Conservation (phyloP, 2,888 invertebrate species). For the Brenthis daphne region DNA sequence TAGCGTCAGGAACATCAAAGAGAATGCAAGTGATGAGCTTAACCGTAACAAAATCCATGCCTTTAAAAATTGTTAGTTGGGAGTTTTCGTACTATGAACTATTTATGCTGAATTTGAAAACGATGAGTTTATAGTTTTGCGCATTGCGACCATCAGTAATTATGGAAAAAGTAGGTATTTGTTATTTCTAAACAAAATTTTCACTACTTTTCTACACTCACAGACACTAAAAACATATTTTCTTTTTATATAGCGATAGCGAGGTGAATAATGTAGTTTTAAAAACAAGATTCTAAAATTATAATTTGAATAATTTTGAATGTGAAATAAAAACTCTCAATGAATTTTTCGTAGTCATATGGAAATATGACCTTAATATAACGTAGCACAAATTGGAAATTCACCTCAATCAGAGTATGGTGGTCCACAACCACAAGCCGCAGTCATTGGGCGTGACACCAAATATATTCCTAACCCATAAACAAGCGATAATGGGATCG, state of each 20-base stretch:
- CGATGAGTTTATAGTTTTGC: conserved; percentile 16
- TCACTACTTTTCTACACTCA: conserved; percentile 8
- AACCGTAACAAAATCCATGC: conserved; percentile 48
- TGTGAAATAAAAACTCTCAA: not conserved
- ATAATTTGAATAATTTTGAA: not conserved
- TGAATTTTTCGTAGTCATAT: not conserved
- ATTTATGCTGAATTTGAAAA: conserved; percentile 41
- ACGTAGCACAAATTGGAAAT: conserved; percentile 23
- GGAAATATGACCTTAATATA: conserved; percentile 24
- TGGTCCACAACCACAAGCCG: conserved; percentile 27
- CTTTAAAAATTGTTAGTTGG: conserved; percentile 37
- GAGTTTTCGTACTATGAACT: conserved; percentile 43
- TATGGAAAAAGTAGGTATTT: conserved; percentile 4
- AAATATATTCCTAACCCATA: conserved; percentile 20
- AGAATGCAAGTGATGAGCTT: conserved; percentile 43
- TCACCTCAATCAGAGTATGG: conserved; percentile 23
- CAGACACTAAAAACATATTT: not conserved
- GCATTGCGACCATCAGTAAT: conserved; percentile 19
- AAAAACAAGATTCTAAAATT: no score
- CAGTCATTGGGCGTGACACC: conserved; percentile 24
- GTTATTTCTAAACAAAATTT: no score
- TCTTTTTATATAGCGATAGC: not conserved
- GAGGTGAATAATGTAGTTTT: no score
- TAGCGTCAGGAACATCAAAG: conserved; percentile 47
- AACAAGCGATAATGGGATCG: conserved; percentile 10